A percentile compares a stretch with the other conserved stretches of the same genome.
These are phyloP conservation scores for Endotricha flammealis DNA, from an alignment of 2,888 invertebrate species.

Conservation along the genomic window DNA sequence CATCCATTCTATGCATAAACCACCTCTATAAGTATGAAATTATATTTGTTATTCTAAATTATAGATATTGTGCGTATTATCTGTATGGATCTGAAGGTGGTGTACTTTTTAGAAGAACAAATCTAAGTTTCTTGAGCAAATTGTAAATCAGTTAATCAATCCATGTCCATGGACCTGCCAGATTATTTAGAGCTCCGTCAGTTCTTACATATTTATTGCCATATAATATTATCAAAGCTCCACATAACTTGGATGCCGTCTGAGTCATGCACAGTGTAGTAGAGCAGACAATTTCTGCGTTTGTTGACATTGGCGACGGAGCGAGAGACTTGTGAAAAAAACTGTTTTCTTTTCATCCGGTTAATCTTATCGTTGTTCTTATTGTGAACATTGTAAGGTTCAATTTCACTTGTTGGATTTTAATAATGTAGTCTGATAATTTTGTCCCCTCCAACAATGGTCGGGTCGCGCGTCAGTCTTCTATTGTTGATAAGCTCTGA, in stretches of 20 bases:
- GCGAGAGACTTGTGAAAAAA: slow-evolving; percentile 1
- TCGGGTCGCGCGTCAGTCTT: slow-evolving; percentile 23
- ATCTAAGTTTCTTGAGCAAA: no score
- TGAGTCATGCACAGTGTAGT: slow-evolving; percentile 5
- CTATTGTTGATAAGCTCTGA: slow-evolving; percentile 21
- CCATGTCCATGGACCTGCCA: no score
- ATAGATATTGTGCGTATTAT: no score
- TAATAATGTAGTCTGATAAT: slow-evolving; percentile 1
- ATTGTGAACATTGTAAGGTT: background rate
- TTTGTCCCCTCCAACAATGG: slow-evolving; percentile 24
- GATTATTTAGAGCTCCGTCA: background rate
- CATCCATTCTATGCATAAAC: no score
- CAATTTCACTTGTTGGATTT: background rate
- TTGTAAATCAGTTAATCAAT: no score
- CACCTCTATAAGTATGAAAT: no score
- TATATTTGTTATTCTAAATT: no score
- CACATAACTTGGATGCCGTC: background rate
- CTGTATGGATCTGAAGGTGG: no score
- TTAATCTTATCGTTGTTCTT: background rate
- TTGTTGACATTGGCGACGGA: slow-evolving; percentile 12
- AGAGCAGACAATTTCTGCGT: slow-evolving; percentile 1
- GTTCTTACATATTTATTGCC: background rate
- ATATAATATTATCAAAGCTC: background rate
- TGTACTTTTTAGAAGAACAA: no score
- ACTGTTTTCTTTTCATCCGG: background rate